A percentile compares a stretch with the other conserved stretches of the same genome.
Conservation (phyloP, 1,140 invertebrate genomes). For the Bicyclus anynana region DNA sequence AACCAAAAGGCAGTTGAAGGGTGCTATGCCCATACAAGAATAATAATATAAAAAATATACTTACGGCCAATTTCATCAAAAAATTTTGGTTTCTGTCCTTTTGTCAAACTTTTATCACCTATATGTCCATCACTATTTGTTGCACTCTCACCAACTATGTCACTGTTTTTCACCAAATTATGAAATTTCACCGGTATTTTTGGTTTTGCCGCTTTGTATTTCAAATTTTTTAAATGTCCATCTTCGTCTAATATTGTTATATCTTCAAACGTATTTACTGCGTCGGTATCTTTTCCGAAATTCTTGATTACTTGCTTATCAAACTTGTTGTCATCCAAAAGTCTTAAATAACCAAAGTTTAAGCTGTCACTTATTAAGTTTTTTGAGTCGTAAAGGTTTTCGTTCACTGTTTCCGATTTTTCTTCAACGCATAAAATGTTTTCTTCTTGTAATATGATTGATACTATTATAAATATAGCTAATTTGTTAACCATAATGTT, state of each 20-base stretch:
- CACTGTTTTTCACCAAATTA: slow-evolving; percentile 20
- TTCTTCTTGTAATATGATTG: background rate
- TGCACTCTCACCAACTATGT: slow-evolving; percentile 20
- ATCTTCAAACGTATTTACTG: slow-evolving; percentile 56
- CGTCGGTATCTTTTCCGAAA: slow-evolving; percentile 36
- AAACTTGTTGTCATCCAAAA: slow-evolving; percentile 47
- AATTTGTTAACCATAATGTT: background rate
- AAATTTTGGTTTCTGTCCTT: slow-evolving; percentile 45
- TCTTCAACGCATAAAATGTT: slow-evolving; percentile 6
- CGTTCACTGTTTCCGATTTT: slow-evolving; percentile 18
- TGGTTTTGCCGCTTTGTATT: slow-evolving; percentile 46
- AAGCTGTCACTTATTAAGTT: slow-evolving; percentile 34
- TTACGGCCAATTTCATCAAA: slow-evolving; percentile 62
- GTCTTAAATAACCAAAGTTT: slow-evolving; percentile 33
- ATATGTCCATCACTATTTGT: background rate
- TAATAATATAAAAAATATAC: slow-evolving; percentile 32
- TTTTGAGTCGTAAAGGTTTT: slow-evolving; percentile 31
- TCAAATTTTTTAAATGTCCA: slow-evolving; percentile 56
- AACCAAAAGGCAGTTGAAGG: too few relatives aligned
- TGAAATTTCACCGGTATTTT: slow-evolving; percentile 35
- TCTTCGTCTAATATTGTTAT: slow-evolving; percentile 54
- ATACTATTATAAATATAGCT: background rate
- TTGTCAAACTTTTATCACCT: background rate
- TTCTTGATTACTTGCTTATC: slow-evolving; percentile 41
- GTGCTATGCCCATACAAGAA: too few relatives aligned